Percentiles rank a stretch among this genome's conserved stretches.
Conservation (phyloP, 2,888 invertebrate species). For the Dryocosmus kuriphilus region DNA sequence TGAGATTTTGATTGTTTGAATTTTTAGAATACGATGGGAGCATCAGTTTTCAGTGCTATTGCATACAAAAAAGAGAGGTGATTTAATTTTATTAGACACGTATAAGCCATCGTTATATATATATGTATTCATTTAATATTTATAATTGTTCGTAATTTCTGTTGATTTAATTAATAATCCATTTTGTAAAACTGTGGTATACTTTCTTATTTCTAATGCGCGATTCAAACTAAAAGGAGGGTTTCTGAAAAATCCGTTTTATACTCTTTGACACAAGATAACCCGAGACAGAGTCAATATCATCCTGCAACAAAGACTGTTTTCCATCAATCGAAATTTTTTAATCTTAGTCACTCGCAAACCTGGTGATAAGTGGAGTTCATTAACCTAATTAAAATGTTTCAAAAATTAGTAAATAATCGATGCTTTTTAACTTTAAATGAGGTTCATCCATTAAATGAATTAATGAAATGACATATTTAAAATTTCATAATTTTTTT, state of each 20-base stretch:
- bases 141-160: neutral
- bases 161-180: neutral
- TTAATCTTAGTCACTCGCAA: neutral
- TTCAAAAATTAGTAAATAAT: too few relatives aligned
- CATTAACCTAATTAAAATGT: constrained; percentile 13
- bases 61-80: neutral
- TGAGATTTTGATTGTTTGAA: neutral
- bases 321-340: neutral
- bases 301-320: constrained; percentile 11
- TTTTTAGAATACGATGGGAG: too few relatives aligned
- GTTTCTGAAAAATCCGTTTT: constrained; percentile 10
- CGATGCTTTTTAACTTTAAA: too few relatives aligned
- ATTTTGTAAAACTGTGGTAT: neutral
- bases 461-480: neutral
- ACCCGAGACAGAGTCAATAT: constrained; percentile 2
- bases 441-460: too few relatives aligned
- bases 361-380: constrained; percentile 24
- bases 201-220: neutral
- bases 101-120: neutral
- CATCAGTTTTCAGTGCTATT: too few relatives aligned
- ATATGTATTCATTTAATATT: neutral
- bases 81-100: neutral
- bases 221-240: constrained; percentile 5
- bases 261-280: constrained; percentile 31
- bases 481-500: too few relatives aligned